phyloP scores from a whole-genome alignment of 2,797 vertebrate genomes.

The Columba guinea region DNA sequence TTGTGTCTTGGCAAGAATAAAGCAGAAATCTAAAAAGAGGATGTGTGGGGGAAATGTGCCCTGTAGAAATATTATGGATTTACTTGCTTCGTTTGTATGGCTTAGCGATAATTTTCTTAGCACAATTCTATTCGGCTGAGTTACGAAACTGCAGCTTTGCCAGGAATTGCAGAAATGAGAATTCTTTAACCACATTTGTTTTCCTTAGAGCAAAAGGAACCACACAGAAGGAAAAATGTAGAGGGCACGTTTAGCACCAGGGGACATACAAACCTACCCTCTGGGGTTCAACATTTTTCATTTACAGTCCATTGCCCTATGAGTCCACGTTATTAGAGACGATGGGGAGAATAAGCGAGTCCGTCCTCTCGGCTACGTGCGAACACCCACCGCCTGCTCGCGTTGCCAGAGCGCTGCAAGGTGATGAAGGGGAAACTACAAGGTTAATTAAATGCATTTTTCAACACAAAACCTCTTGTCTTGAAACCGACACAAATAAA shows the following conservation, averaged over 20 bases:
- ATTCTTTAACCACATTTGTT: neutral
- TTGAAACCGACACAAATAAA: conserved; percentile 48
- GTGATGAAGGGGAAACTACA: neutral
- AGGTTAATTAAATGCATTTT: conserved; percentile 19
- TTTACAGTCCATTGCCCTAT: neutral
- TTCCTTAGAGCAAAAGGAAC: neutral
- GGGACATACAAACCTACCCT: neutral
- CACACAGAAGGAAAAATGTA: neutral
- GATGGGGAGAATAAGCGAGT: neutral
- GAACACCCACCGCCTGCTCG: neutral
- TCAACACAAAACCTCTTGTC: neutral
- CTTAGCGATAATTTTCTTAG: neutral
- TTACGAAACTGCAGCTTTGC: neutral
- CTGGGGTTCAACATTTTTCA: neutral
- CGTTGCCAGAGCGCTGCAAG: neutral
- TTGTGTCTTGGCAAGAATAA: neutral
- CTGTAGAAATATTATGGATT: neutral
- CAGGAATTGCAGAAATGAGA: conserved; percentile 7
- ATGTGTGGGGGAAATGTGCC: neutral
- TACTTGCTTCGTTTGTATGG: neutral
- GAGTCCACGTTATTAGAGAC: neutral
- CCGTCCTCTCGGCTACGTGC: neutral
- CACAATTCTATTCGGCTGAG: neutral
- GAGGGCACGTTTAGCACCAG: neutral
- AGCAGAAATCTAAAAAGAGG: neutral